phyloP scores from a whole-genome alignment of 2,888 invertebrate species.

The Lasioglossum lativentre region DNA sequence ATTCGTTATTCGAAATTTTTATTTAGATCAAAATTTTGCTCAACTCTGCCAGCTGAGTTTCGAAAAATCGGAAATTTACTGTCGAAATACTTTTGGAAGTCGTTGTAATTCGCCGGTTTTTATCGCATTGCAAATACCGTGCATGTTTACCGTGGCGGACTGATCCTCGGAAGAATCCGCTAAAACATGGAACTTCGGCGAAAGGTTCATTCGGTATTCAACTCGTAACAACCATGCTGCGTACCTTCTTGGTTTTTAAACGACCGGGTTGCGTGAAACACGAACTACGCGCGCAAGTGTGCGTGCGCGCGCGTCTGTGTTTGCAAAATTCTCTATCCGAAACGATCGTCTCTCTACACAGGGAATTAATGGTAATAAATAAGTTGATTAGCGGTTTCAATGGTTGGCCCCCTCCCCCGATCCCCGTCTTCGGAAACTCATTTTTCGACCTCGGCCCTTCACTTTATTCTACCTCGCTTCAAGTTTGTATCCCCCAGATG shows the following conservation, averaged over 20 bases:
- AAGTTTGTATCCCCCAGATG: conserved; percentile 31
- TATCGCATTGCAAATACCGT: neutral
- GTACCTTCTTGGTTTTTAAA: conserved; percentile 49
- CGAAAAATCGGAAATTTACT: neutral
- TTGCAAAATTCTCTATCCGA: conserved; percentile 41
- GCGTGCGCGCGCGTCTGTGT: neutral
- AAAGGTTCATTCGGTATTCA: conserved; percentile 51
- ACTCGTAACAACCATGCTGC: conserved; percentile 40
- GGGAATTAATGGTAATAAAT: conserved; percentile 23
- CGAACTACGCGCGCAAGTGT: neutral
- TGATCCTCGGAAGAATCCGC: conserved; percentile 35
- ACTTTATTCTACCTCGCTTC: conserved; percentile 30
- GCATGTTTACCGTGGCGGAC: neutral
- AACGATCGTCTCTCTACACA: conserved; percentile 22
- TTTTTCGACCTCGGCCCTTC: conserved; percentile 15
- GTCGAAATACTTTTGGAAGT: neutral
- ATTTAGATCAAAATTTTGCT: too few species aligned
- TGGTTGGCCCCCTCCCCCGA: neutral
- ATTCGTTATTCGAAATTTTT: too few species aligned
- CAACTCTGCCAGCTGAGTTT: too few species aligned
- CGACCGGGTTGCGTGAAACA: conserved; percentile 28
- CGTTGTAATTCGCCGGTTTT: neutral
- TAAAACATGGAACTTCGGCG: conserved; percentile 50
- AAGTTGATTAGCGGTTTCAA: conserved; percentile 35
- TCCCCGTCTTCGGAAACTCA: conserved; percentile 25